A percentile compares a stretch with the other conserved stretches of the same genome.
Evolutionary conservation across 1,140 invertebrate genomes (phyloP).

Genomic region (Gryon sp.): DNA sequence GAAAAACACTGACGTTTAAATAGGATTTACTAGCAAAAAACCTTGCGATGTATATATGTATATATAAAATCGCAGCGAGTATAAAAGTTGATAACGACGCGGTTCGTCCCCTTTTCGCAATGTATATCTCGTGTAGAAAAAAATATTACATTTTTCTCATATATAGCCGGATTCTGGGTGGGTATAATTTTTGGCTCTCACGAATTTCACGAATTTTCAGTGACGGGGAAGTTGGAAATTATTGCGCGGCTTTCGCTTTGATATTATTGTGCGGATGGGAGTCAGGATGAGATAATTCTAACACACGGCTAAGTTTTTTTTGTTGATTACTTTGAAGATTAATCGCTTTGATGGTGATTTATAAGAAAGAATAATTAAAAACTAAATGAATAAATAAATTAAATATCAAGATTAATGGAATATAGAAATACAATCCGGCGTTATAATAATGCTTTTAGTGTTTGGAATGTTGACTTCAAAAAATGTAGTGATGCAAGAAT

Average conservation of each 20-base stretch:
- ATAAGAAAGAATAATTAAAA: no score
- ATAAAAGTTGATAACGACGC: constrained; percentile 55
- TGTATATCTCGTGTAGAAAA: constrained; percentile 37
- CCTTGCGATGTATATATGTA: constrained; percentile 37
- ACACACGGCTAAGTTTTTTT: not conserved
- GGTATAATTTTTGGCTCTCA: constrained; percentile 43
- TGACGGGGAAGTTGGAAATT: constrained; percentile 24
- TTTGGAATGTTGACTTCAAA: no score
- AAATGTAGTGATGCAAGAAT: no score
- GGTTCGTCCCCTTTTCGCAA: constrained; percentile 28
- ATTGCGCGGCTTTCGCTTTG: constrained; percentile 33
- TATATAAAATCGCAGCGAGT: constrained; percentile 50
- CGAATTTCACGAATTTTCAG: constrained; percentile 46
- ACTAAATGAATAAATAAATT: no score
- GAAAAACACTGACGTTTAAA: constrained; percentile 24
- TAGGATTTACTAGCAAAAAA: constrained; percentile 42
- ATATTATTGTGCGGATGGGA: constrained; percentile 17
- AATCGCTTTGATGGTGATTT: no score
- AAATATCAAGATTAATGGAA: no score
- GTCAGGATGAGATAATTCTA: not conserved
- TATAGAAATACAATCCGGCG: no score
- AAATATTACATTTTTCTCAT: constrained; percentile 56
- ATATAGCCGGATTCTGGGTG: constrained; percentile 6
- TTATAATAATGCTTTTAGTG: no score
- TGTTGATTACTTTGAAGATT: no score